Percentiles rank a stretch among this genome's conserved stretches.
Conservation (phyloP, 2,888 invertebrate genomes). For the Willowsia nigromaculata region DNA sequence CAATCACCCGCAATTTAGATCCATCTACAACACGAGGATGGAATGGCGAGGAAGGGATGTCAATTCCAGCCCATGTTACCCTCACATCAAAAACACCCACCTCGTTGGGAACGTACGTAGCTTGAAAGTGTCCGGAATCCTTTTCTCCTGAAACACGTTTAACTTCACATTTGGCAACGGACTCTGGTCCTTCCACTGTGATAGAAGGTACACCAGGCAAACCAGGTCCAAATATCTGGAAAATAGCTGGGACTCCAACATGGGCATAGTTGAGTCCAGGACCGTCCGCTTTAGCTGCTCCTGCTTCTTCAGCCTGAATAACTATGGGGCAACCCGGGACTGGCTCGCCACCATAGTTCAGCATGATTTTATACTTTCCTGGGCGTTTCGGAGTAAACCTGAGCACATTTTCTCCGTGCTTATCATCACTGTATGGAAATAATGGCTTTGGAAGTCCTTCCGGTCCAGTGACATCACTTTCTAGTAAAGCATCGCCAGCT, state of each 20-base stretch:
- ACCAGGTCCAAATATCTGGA: conserved; percentile 82
- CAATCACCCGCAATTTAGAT: conserved; percentile 87
- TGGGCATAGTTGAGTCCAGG: conserved; percentile 83
- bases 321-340: conserved; percentile 83
- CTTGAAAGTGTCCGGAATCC: conserved; percentile 88
- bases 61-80: conserved; percentile 85
- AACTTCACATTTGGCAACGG: conserved; percentile 80
- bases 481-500: conserved; percentile 91
- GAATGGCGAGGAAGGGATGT: conserved; percentile 88
- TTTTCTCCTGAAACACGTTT: conserved; percentile 79
- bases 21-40: conserved; percentile 89
- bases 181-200: conserved; percentile 84
- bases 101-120: conserved; percentile 93
- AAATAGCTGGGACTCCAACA: conserved; percentile 82
- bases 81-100: conserved; percentile 95
- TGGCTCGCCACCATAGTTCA: conserved; percentile 83
- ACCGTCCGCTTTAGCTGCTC: conserved; percentile 84
- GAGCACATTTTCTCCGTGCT: conserved; percentile 87
- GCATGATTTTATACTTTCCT: conserved; percentile 86
- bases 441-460: conserved; percentile 91
- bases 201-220: conserved; percentile 82
- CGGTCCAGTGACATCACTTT: conserved; percentile 93
- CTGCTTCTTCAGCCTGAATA: conserved; percentile 84
- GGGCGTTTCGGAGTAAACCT: conserved; percentile 92
- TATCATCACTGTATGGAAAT: conserved; percentile 85